Conservation (phyloP, 2,113 vertebrate species). For the Lycaon pictus region DNA sequence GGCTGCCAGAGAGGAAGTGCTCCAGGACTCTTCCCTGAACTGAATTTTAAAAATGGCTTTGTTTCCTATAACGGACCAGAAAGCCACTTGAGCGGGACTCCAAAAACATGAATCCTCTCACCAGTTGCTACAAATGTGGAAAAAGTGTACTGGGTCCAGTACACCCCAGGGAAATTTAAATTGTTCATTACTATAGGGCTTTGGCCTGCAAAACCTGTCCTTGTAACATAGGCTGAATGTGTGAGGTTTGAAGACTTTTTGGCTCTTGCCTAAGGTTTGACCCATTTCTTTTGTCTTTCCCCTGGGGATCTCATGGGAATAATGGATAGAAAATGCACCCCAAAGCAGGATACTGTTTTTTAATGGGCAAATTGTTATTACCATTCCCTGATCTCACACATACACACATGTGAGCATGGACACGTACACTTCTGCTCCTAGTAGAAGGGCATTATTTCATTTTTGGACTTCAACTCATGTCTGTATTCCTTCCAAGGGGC, state of each 20-base stretch:
- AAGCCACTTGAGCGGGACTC: neutral
- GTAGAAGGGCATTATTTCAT: neutral
- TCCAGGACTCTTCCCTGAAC: neutral
- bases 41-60: constrained; percentile 1
- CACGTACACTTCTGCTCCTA: neutral
- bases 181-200: neutral
- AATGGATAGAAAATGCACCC: neutral
- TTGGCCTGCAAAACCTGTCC: neutral
- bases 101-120: neutral
- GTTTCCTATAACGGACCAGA: neutral
- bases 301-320: neutral
- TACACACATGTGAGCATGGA: neutral
- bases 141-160: neutral
- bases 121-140: neutral
- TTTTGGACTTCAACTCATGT: neutral
- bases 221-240: neutral
- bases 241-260: neutral
- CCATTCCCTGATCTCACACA: neutral
- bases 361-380: neutral
- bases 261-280: neutral
- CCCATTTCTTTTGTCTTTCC: neutral
- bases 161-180: neutral
- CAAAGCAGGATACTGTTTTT: neutral
- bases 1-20: neutral
- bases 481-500: neutral